Conservation (phyloP, 2,888 invertebrate genomes). For the Willowsia nigromaculata region DNA sequence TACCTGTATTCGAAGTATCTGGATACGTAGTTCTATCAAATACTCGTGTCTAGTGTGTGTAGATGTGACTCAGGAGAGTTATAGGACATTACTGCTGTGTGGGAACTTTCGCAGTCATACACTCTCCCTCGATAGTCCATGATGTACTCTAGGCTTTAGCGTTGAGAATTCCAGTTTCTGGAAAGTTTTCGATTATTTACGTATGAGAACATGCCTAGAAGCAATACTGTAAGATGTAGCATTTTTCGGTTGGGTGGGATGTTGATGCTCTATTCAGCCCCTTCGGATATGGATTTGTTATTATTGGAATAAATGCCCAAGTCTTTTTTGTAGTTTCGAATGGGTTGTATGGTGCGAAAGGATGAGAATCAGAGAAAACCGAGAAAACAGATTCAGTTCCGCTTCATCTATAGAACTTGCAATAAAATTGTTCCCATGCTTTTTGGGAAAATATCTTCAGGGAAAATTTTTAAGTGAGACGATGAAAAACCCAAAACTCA, state of each 20-base stretch:
- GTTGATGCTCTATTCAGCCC: neutral
- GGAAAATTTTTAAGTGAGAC: conserved; percentile 20
- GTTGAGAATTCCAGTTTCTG: neutral
- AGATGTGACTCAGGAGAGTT: conserved; percentile 35
- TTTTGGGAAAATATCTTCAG: conserved; percentile 52
- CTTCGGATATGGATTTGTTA: neutral
- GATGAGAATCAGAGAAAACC: neutral
- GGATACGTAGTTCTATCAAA: neutral
- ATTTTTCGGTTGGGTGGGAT: neutral
- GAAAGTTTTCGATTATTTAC: conserved; percentile 44
- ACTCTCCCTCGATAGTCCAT: neutral
- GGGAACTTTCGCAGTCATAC: conserved; percentile 1
- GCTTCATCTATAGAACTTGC: neutral
- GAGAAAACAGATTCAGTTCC: no score
- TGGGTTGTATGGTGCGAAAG: neutral
- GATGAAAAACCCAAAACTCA: neutral
- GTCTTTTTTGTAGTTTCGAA: neutral
- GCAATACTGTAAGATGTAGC: conserved; percentile 20
- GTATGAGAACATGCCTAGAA: conserved; percentile 24
- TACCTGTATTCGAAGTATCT: neutral
- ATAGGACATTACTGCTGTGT: neutral
- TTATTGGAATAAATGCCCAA: neutral
- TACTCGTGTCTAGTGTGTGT: neutral
- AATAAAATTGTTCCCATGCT: conserved; percentile 26
- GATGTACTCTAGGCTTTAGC: neutral